Evolutionary conservation across 2,888 invertebrate genomes (phyloP).

Genomic region (Lochmaea capreae): DNA sequence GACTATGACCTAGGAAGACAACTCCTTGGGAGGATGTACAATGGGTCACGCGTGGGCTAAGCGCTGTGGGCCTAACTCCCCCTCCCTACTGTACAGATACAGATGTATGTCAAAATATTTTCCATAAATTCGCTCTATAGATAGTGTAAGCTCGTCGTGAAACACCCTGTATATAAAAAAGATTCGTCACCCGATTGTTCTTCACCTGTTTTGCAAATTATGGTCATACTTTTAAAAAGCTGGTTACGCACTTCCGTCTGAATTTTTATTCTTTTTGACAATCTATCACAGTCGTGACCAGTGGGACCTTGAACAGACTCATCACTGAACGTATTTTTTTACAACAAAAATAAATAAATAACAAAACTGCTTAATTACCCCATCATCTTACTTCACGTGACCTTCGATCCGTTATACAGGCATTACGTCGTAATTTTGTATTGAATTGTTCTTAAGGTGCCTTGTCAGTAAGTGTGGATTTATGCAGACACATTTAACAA

Average conservation of each 20-base stretch:
- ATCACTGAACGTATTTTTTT: slow-evolving; percentile 48
- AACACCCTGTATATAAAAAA: too few relatives aligned
- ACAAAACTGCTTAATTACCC: slow-evolving; percentile 47
- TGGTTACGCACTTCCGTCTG: slow-evolving; percentile 39
- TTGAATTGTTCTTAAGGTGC: slow-evolving; percentile 34
- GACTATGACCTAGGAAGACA: too few relatives aligned
- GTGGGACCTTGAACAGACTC: slow-evolving; percentile 46
- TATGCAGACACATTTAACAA: too few relatives aligned
- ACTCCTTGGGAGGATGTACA: too few relatives aligned
- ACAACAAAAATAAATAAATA: slow-evolving; percentile 46
- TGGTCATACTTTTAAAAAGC: neutral
- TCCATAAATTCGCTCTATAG: too few relatives aligned
- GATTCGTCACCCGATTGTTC: too few relatives aligned
- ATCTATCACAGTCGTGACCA: slow-evolving; percentile 41
- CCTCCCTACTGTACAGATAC: too few relatives aligned
- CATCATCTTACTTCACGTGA: slow-evolving; percentile 54
- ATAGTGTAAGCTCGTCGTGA: too few relatives aligned
- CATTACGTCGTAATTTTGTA: slow-evolving; percentile 51
- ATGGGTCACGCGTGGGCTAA: too few relatives aligned
- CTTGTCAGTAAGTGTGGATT: neutral
- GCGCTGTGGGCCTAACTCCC: too few relatives aligned
- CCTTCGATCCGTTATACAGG: slow-evolving; percentile 55
- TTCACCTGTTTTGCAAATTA: neutral
- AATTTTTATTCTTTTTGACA: slow-evolving; percentile 35
- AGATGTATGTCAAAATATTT: too few relatives aligned